Evolutionary conservation across 1,140 invertebrate species (phyloP).

Genomic region (Sminthurinus signatus): DNA sequence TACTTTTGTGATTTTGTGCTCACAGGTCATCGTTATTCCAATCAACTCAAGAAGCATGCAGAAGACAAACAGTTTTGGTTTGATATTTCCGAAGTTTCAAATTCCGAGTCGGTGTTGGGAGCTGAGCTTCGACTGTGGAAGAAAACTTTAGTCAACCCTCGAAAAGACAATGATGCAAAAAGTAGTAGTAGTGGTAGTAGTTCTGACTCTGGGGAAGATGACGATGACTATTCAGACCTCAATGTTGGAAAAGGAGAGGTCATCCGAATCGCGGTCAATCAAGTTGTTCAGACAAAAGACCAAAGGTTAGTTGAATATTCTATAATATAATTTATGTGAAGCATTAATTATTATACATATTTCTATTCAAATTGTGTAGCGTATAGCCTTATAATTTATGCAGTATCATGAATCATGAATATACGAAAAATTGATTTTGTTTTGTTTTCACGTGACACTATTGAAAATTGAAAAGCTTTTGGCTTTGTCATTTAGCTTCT

Average conservation of each 20-base stretch:
- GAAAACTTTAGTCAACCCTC: slow-evolving; percentile 43
- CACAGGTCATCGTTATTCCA: slow-evolving; percentile 40
- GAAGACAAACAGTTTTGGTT: slow-evolving; percentile 84
- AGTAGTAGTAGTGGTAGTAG: no score
- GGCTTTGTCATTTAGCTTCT: no score
- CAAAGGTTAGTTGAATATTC: slow-evolving; percentile 12
- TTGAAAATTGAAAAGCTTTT: no score
- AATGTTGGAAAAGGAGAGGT: slow-evolving; percentile 37
- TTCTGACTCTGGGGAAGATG: slow-evolving; percentile 45
- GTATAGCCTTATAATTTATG: no score
- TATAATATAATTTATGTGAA: no score
- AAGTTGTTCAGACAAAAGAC: slow-evolving; percentile 29
- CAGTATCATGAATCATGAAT: no score
- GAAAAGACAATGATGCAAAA: slow-evolving; percentile 39
- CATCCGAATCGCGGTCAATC: slow-evolving; percentile 30
- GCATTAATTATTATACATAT: no score
- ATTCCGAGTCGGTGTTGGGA: slow-evolving; percentile 68
- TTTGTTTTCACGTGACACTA: no score
- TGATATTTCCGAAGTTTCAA: slow-evolving; percentile 74
- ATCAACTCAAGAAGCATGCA: slow-evolving; percentile 51
- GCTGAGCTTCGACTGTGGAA: slow-evolving; percentile 80
- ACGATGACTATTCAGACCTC: not conserved
- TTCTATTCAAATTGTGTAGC: no score
- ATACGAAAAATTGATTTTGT: no score
- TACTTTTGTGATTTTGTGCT: slow-evolving; percentile 9